These are phyloP conservation scores for Bombus affinis DNA, from an alignment of 1,140 invertebrate species.

Conservation along the genomic window DNA sequence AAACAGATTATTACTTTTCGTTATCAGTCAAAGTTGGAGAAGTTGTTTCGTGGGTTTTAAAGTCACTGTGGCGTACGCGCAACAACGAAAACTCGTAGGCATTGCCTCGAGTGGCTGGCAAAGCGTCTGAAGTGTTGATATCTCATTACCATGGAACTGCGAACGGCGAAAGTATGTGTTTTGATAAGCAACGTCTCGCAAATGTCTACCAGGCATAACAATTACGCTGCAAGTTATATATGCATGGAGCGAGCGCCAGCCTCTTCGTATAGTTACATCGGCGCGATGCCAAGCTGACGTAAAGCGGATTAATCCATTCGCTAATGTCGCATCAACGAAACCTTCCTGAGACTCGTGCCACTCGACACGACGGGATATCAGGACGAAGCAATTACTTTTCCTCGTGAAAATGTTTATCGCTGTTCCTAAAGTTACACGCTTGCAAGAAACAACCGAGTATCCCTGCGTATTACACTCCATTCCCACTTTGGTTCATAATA, in stretches of 20 bases:
- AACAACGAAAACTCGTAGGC: background rate
- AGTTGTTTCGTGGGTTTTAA: background rate
- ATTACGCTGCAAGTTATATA: constrained; percentile 15
- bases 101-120: background rate
- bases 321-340: constrained; percentile 41
- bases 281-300: constrained; percentile 12
- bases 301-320: constrained; percentile 49
- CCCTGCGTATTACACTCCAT: no score
- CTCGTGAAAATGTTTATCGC: constrained; percentile 20
- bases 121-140: constrained; percentile 11
- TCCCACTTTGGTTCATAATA: background rate
- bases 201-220: constrained; percentile 39
- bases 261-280: background rate
- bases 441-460: background rate
- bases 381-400: constrained; percentile 25
- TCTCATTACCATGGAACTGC: constrained; percentile 25
- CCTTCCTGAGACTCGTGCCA: constrained; percentile 11
- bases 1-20: background rate
- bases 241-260: background rate
- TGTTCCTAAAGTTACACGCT: background rate
- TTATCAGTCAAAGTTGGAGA: no score
- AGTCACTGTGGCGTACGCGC: background rate
- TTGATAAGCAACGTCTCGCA: constrained; percentile 41
- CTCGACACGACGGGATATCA: constrained; percentile 2
- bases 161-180: constrained; percentile 34